Conservation (phyloP, 2,888 invertebrate species). For the Melangyna quadrimaculata region DNA sequence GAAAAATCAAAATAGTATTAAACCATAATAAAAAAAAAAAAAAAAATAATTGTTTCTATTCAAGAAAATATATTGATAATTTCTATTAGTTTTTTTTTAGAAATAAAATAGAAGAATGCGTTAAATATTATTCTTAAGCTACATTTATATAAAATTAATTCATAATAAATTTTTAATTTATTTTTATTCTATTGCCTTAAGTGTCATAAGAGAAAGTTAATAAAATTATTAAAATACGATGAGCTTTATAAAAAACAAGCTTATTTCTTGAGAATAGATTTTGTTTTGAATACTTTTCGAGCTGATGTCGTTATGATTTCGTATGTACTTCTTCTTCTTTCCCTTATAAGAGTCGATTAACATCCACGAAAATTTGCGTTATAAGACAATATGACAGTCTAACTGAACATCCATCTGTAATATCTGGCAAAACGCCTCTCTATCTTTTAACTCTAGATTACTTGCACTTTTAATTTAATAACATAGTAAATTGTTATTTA, state of each 20-base stretch:
- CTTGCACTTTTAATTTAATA: too few relatives aligned
- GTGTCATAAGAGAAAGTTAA: constrained; percentile 33
- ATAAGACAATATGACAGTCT: too few relatives aligned
- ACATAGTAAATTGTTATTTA: too few relatives aligned
- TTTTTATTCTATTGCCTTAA: constrained; percentile 51
- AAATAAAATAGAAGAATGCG: not conserved
- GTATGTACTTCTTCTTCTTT: not conserved
- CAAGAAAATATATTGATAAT: not conserved
- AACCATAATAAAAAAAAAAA: not conserved
- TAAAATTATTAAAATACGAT: not conserved
- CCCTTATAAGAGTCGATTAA: too few relatives aligned
- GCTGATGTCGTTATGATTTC: too few relatives aligned
- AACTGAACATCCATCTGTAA: too few relatives aligned
- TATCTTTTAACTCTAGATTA: too few relatives aligned
- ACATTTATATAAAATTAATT: not conserved
- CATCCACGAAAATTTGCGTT: too few relatives aligned
- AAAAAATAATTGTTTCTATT: not conserved
- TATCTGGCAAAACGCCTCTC: too few relatives aligned
- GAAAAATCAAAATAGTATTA: not conserved
- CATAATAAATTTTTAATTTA: constrained; percentile 41
- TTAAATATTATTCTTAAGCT: not conserved
- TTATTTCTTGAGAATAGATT: not conserved
- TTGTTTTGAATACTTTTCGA: not conserved
- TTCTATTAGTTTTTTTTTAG: not conserved
- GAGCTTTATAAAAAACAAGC: not conserved